Base-by-base conservation (phyloP, 2,888 invertebrate species). In the Bhutanitis thaidina region DNA sequence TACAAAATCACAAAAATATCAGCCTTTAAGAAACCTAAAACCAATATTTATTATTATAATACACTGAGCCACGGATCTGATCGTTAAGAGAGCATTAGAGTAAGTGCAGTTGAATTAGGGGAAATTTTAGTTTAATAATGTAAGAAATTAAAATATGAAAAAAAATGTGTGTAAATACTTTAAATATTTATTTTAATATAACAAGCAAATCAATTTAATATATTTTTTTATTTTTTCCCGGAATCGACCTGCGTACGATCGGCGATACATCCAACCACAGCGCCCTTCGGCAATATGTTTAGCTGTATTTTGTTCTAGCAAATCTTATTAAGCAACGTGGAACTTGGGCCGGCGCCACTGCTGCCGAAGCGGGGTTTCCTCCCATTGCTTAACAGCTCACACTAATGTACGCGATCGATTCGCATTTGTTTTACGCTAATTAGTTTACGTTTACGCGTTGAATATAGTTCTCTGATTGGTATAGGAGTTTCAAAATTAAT, bases 241-340 rank as follows among this genome's bases (percentile, higher is more conserved):
- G 37, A 52, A 72, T 71, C 70, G 60, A 74, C 71, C 57, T 29
- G 1, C 20, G 8, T 57, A 47, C 30, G 3, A 9, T 13, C 20
- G 16, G 0, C 39, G 10, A 8, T 5, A 9, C 16, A 15, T 5
- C 0, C 8, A 40, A 36, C 54, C 53, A 10, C 62, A 29, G 43
- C 1, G 47, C 65, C 43, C 8, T 9, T 7, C 14, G 5, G 13
- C 39, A 49, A 61, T 2, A 20, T 5, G 69, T 74, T 74, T 72
- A 73, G 68, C 58, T 62, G 75, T 77, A 80, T 80, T 80, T 80
- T 77, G 80, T 77, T 52, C 46, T 69, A 64, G 64, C 73, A 77
- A 80, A 80, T 80, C 80, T 74, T 67, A 74, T 80, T 80, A 80
- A 41, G 43, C 43, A 47, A 38, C 46, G 36, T 25, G 20, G 20